Conservation (phyloP, 2,888 invertebrate species). For the Syrista parreyssii region DNA sequence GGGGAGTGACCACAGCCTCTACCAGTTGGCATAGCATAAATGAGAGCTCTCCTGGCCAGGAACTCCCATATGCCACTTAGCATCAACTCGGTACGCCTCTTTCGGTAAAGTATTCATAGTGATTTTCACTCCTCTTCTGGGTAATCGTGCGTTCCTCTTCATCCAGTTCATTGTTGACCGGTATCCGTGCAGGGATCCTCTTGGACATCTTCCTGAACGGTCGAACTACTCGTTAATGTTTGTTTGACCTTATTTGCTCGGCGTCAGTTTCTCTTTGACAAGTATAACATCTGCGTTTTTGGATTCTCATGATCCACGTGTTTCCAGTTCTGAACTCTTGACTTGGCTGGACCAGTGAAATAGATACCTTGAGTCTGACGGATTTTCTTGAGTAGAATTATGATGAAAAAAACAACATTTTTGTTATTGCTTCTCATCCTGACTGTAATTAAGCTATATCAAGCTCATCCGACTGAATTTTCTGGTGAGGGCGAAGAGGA, state of each 20-base stretch:
- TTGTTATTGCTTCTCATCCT: conserved; percentile 10
- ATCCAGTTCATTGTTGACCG: background rate
- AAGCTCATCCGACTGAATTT: conserved; percentile 24
- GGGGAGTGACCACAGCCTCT: background rate
- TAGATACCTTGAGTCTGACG: background rate
- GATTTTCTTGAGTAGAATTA: background rate
- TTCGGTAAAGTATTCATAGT: conserved; percentile 1
- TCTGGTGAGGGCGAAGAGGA: conserved; percentile 16
- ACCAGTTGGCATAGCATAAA: conserved; percentile 55
- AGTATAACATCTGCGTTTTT: background rate
- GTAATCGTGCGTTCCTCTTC: background rate
- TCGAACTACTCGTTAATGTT: background rate
- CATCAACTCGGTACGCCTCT: conserved; percentile 20
- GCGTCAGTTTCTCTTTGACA: background rate
- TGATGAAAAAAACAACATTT: background rate
- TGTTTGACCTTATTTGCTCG: background rate
- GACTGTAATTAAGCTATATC: background rate
- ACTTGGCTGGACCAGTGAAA: background rate
- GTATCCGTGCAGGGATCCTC: background rate
- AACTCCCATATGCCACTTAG: conserved; percentile 57
- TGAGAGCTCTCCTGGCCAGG: conserved; percentile 55
- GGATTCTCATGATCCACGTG: background rate
- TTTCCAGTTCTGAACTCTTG: background rate
- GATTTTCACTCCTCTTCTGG: background rate
- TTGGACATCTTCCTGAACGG: background rate